Conservation (phyloP, 2,888 invertebrate species). For the Proisotoma minuta region DNA sequence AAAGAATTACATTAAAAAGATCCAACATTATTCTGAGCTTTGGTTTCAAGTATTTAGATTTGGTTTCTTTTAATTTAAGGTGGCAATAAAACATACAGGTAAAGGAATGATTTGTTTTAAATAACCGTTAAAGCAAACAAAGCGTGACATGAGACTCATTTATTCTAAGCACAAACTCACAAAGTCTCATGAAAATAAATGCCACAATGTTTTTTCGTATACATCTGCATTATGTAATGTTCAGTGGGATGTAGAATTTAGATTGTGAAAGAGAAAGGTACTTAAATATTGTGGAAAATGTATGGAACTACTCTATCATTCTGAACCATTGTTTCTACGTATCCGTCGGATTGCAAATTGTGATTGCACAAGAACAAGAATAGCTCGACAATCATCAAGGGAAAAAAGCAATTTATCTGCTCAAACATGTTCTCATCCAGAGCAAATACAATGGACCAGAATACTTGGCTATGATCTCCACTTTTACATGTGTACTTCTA, state of each 20-base stretch:
- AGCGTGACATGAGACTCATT: constrained; percentile 15
- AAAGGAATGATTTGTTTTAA: constrained; percentile 14
- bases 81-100: no score
- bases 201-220: constrained; percentile 4
- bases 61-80: no score
- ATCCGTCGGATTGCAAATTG: constrained; percentile 1
- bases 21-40: not conserved
- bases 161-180: constrained; percentile 16
- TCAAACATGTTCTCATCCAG: not conserved
- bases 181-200: not conserved
- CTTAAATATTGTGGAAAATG: not conserved
- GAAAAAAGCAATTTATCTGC: constrained; percentile 19
- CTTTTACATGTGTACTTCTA: no score
- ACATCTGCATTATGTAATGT: no score
- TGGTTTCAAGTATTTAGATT: not conserved
- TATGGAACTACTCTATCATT: not conserved
- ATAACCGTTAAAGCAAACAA: constrained; percentile 8
- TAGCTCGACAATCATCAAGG: constrained; percentile 7
- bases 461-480: no score
- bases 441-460: no score
- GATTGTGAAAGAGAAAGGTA: not conserved
- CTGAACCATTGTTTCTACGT: not conserved
- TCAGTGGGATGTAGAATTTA: not conserved
- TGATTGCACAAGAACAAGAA: not conserved
- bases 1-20: not conserved